phyloP scores from a whole-genome alignment of 2,888 invertebrate species.

The Peribatodes rhomboidaria region DNA sequence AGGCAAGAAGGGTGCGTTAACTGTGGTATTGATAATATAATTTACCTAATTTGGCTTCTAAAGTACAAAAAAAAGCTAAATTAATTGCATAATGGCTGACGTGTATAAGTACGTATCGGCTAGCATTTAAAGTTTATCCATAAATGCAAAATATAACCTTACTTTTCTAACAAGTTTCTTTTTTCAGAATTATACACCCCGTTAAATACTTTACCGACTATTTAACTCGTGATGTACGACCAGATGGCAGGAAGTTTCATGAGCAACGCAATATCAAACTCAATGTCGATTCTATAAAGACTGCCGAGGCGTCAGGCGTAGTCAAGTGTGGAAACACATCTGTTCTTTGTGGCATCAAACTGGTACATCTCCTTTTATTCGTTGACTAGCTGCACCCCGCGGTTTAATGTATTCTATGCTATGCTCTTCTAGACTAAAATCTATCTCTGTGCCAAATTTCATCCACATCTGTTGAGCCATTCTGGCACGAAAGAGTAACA shows the following conservation, averaged over 20 bases:
- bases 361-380: conserved; percentile 86
- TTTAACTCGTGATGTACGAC: conserved; percentile 89
- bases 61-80: too few relatives aligned
- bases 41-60: too few relatives aligned
- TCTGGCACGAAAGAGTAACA: too few relatives aligned
- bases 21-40: too few relatives aligned
- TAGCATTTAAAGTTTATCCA: too few relatives aligned
- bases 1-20: too few relatives aligned
- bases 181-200: conserved; percentile 90
- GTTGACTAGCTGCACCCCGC: too few relatives aligned
- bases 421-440: too few relatives aligned
- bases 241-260: conserved; percentile 91
- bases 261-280: conserved; percentile 88
- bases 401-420: too few relatives aligned
- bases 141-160: conserved; percentile 37
- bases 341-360: conserved; percentile 94
- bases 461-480: too few relatives aligned
- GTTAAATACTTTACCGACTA: conserved; percentile 92
- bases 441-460: too few relatives aligned
- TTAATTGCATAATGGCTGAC: conserved; percentile 63
- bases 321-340: conserved; percentile 94
- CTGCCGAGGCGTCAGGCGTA: conserved; percentile 91
- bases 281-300: conserved; percentile 73
- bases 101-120: conserved; percentile 69
- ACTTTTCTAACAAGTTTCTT: conserved; percentile 8